Conservation (phyloP, 37 sponge, comb jelly and placozoan genomes). For the Cliona cf. orientalis region DNA sequence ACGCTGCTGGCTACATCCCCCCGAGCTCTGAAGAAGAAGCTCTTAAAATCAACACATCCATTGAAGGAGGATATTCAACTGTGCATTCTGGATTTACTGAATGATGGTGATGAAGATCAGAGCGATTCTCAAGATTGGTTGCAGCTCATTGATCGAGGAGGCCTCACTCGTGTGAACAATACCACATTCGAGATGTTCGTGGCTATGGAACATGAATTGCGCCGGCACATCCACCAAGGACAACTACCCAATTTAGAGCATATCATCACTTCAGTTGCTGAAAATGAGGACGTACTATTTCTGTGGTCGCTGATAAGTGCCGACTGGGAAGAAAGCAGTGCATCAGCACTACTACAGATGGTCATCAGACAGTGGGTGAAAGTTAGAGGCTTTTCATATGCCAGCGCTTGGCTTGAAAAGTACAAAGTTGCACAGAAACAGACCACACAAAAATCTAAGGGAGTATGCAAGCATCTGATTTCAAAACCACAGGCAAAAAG, state of each 20-base stretch:
- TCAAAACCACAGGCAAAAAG: too few species aligned
- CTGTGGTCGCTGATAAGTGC: constrained; percentile 11
- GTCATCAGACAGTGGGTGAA: constrained; percentile 15
- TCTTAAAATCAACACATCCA: constrained; percentile 16
- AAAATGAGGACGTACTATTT: constrained; percentile 20
- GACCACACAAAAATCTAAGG: constrained; percentile 40
- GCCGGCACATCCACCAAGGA: not conserved
- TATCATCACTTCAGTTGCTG: not conserved
- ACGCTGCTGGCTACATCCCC: constrained; percentile 41
- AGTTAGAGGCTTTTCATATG: constrained; percentile 33
- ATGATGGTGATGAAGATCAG: constrained; percentile 18
- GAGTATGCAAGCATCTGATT: constrained; percentile 27
- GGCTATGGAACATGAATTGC: constrained; percentile 22
- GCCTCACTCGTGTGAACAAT: constrained; percentile 24
- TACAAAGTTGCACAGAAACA: constrained; percentile 19
- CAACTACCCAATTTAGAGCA: constrained; percentile 6
- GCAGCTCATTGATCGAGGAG: constrained; percentile 27
- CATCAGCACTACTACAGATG: not conserved
- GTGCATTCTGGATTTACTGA: constrained; percentile 12
- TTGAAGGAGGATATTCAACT: constrained; percentile 17
- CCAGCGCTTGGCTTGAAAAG: constrained; percentile 43
- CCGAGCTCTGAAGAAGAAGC: constrained; percentile 22
- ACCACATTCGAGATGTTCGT: constrained; percentile 17
- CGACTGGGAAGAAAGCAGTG: constrained; percentile 26
- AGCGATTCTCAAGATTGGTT: constrained; percentile 21